A percentile compares a stretch with the other conserved stretches of the same genome.
Conservation (phyloP, 2,888 invertebrate species). For the Callosobruchus maculatus region DNA sequence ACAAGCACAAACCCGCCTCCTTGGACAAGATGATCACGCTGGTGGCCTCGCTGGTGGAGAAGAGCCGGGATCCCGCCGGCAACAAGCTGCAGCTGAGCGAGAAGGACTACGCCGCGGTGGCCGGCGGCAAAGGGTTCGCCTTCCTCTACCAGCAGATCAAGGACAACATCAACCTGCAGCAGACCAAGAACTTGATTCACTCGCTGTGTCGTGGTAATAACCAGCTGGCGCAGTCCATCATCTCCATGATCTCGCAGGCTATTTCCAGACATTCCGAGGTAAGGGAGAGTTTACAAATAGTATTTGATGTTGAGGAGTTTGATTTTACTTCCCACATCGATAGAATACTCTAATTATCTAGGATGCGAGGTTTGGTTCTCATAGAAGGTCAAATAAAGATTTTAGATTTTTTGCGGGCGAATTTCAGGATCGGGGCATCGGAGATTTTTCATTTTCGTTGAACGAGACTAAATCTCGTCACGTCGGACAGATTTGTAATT, state of each 20-base stretch:
- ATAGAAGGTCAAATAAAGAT: no score
- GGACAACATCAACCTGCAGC: constrained; percentile 87
- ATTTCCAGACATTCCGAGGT: constrained; percentile 89
- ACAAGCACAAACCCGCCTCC: constrained; percentile 84
- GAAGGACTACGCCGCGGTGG: constrained; percentile 76
- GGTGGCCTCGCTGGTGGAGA: constrained; percentile 83
- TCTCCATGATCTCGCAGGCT: constrained; percentile 86
- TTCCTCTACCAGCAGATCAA: constrained; percentile 93
- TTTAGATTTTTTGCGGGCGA: no score
- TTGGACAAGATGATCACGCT: constrained; percentile 94
- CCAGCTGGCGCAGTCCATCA: constrained; percentile 80
- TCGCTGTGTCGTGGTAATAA: constrained; percentile 91
- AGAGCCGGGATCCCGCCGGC: constrained; percentile 75
- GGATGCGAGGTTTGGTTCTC: no score
- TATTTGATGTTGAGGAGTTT: no score
- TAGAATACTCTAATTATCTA: no score
- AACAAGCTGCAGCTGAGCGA: constrained; percentile 67
- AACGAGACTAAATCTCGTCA: no score
- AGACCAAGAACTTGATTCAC: constrained; percentile 87
- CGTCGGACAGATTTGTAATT: no score
- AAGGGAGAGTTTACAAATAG: no score
- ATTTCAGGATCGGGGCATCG: no score
- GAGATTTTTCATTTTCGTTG: no score
- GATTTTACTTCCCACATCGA: no score
- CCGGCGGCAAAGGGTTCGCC: constrained; percentile 89